A percentile compares a stretch with the other conserved stretches of the same genome.
These are phyloP conservation scores for Mellilla xanthometata DNA, from an alignment of 2,888 invertebrate genomes.

Conservation along the genomic window DNA sequence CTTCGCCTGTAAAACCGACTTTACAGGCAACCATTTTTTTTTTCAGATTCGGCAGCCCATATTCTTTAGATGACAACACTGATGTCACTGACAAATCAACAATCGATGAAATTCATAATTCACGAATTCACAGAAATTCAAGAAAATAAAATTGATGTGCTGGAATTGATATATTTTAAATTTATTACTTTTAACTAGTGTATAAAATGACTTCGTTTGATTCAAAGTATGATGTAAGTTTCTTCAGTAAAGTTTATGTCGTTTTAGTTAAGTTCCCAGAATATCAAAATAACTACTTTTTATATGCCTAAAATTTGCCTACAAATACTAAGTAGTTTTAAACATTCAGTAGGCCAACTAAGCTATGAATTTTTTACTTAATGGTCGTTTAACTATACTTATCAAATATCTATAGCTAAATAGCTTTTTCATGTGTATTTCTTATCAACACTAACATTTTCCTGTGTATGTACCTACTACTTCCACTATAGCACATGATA, in stretches of 20 bases:
- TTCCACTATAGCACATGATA: no score
- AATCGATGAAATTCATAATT: no score
- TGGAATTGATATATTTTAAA: constrained; percentile 49
- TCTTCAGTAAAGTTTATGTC: no score
- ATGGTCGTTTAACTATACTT: background rate
- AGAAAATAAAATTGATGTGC: constrained; percentile 48
- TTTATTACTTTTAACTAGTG: constrained; percentile 29
- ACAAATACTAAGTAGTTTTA: background rate
- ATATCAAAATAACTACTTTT: background rate
- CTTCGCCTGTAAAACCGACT: no score
- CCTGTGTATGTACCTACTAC: no score
- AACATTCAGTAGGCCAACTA: background rate
- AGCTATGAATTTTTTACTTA: background rate
- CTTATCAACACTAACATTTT: no score
- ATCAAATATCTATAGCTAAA: no score
- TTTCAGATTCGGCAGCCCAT: no score
- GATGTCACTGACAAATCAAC: no score
- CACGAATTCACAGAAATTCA: background rate
- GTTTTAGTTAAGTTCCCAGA: background rate
- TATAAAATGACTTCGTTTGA: constrained; percentile 68
- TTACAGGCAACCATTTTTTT: no score
- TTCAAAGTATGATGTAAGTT: constrained; percentile 82
- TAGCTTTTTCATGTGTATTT: no score
- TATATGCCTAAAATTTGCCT: background rate
- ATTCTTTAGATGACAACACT: no score